phyloP scores from a whole-genome alignment of 2,113 vertebrate genomes.

The Electrona antarctica region DNA sequence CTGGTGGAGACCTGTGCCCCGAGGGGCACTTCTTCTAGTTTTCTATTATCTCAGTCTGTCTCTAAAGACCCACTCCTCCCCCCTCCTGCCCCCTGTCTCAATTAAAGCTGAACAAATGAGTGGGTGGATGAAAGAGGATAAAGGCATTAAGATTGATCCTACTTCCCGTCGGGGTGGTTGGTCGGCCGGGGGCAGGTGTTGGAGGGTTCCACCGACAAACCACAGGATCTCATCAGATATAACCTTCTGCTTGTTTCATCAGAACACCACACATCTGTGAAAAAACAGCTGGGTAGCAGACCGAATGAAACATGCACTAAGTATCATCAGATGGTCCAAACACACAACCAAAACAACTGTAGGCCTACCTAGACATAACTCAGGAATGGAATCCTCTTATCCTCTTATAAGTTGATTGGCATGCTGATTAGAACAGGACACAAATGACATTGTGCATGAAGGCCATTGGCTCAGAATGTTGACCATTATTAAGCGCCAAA shows the following conservation, averaged over 20 bases:
- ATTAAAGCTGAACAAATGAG: constrained; percentile 38
- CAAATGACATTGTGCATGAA: neutral
- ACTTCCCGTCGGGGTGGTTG: constrained; percentile 29
- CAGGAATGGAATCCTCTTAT: constrained; percentile 46
- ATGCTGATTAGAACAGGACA: constrained; percentile 36
- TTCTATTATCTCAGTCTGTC: neutral
- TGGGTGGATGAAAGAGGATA: constrained; percentile 53
- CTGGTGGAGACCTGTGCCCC: too few species aligned
- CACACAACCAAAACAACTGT: neutral
- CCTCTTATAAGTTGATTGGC: constrained; percentile 49
- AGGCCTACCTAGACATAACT: constrained; percentile 1
- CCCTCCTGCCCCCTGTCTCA: too few species aligned
- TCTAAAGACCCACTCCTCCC: neutral
- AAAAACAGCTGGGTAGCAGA: neutral
- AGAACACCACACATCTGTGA: neutral
- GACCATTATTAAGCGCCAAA: constrained; percentile 8
- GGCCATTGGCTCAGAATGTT: neutral
- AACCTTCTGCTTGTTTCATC: neutral
- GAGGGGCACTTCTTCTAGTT: too few species aligned
- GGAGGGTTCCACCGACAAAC: neutral
- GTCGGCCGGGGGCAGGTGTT: neutral
- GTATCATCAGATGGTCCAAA: neutral
- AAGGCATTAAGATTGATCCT: constrained; percentile 54
- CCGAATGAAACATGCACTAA: neutral
- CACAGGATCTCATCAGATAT: neutral